A percentile compares a stretch with the other conserved stretches of the same genome.
Conservation (phyloP, 2,888 invertebrate species). For the Xestia c-nigrum region DNA sequence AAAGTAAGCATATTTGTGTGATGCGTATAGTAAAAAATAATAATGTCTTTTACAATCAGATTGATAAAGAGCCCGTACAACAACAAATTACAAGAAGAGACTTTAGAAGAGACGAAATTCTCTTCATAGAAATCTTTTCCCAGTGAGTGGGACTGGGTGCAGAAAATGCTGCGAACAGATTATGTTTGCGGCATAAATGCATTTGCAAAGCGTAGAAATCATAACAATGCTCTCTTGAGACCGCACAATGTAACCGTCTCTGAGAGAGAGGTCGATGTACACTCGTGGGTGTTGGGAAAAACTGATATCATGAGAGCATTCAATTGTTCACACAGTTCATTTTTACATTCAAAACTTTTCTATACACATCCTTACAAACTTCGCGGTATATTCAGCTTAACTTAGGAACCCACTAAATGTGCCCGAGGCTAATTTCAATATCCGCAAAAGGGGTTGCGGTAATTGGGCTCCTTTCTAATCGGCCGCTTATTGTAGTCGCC, state of each 20-base stretch:
- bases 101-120: not conserved
- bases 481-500: constrained; percentile 58
- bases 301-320: constrained; percentile 6
- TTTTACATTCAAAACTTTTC: not conserved
- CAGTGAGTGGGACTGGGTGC: not conserved
- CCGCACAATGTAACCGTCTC: constrained; percentile 10
- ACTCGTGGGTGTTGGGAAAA: constrained; percentile 20
- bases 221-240: constrained; percentile 50
- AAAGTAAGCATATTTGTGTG: not conserved
- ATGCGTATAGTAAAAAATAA: not conserved
- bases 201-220: constrained; percentile 41
- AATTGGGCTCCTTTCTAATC: constrained; percentile 63
- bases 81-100: not conserved
- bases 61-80: not conserved
- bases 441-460: constrained; percentile 51
- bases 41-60: not conserved
- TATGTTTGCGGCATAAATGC: constrained; percentile 30
- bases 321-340: not conserved
- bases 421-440: constrained; percentile 63
- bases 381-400: constrained; percentile 14
- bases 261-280: constrained; percentile 22
- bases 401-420: constrained; percentile 36
- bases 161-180: constrained; percentile 22
- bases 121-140: not conserved
- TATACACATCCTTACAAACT: constrained; percentile 13